Percentiles rank a stretch among this genome's conserved stretches.
phyloP scores from a whole-genome alignment of 2,888 invertebrate genomes.

The Anoncus sp. region DNA sequence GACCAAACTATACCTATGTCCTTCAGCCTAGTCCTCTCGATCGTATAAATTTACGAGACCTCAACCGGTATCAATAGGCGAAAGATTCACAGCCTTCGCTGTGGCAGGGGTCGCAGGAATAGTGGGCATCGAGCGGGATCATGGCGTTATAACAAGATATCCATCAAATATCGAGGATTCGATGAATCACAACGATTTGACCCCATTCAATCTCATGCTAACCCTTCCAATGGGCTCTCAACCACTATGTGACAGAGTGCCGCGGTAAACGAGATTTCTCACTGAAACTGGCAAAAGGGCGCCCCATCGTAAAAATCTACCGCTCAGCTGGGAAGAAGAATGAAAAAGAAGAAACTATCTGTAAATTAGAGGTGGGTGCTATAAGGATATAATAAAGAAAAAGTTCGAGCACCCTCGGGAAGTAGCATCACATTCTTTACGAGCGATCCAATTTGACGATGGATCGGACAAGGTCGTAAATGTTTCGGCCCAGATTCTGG shows the following conservation, averaged over 20 bases:
- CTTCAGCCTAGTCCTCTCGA: constrained; percentile 56
- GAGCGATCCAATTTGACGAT: constrained; percentile 23
- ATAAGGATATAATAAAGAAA: constrained; percentile 16
- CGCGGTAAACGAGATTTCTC: constrained; percentile 13
- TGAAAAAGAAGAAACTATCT: background rate
- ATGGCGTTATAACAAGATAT: constrained; percentile 25
- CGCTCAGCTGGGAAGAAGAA: background rate
- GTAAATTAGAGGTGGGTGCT: constrained; percentile 19
- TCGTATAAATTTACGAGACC: constrained; percentile 69
- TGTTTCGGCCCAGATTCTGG: constrained; percentile 24
- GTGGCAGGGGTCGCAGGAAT: constrained; percentile 14
- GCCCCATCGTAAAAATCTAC: constrained; percentile 33
- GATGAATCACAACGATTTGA: constrained; percentile 36
- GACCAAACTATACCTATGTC: constrained; percentile 42
- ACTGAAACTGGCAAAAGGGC: background rate
- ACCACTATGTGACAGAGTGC: constrained; percentile 11
- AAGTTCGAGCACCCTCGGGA: constrained; percentile 15
- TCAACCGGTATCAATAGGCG: constrained; percentile 36
- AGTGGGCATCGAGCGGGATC: constrained; percentile 10
- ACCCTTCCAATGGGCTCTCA: constrained; percentile 13
- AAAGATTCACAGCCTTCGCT: background rate
- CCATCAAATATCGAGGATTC: constrained; percentile 13
- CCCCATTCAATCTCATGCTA: background rate
- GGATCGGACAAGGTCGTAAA: constrained; percentile 44
- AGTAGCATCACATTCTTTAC: constrained; percentile 43